A percentile compares a stretch with the other conserved stretches of the same genome.
Evolutionary conservation across 2,113 vertebrate genomes (phyloP).

Genomic region (Mugil cephalus): DNA sequence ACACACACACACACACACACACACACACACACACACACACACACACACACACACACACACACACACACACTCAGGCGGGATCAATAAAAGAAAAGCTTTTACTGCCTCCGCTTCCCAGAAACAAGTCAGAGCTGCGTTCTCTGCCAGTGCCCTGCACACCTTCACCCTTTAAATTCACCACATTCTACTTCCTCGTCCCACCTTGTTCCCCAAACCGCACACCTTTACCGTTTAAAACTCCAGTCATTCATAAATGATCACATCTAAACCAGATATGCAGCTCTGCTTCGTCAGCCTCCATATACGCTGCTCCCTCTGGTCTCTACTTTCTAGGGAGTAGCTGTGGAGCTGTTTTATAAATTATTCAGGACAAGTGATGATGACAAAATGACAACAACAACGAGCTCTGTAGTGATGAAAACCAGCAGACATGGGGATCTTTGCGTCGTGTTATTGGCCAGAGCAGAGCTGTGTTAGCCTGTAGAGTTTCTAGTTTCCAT

Average conservation of each 20-base stretch:
- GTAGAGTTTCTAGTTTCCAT: too few relatives aligned
- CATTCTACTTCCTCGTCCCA: neutral
- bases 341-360: slow-evolving; percentile 37
- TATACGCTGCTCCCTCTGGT: neutral
- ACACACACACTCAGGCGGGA: slow-evolving; percentile 38
- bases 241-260: neutral
- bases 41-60: slow-evolving; percentile 35
- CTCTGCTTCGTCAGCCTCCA: neutral
- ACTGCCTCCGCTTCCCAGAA: slow-evolving; percentile 67
- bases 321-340: neutral
- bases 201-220: neutral
- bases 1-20: slow-evolving; percentile 25
- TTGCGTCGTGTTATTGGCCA: neutral
- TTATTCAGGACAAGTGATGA: slow-evolving; percentile 49
- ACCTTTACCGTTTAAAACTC: neutral
- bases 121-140: slow-evolving; percentile 38
- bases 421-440: neutral
- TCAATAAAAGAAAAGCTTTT: slow-evolving; percentile 76
- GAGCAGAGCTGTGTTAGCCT: too few relatives aligned
- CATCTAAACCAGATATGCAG: neutral
- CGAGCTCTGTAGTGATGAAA: neutral
- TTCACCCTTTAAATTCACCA: neutral
- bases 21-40: slow-evolving; percentile 30
- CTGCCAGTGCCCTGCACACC: neutral
- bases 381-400: slow-evolving; percentile 29